Percentiles rank a stretch among this genome's conserved stretches.
These are phyloP conservation scores for Liparis tanakae DNA, from an alignment of 2,797 vertebrate species.

Conservation along the genomic window DNA sequence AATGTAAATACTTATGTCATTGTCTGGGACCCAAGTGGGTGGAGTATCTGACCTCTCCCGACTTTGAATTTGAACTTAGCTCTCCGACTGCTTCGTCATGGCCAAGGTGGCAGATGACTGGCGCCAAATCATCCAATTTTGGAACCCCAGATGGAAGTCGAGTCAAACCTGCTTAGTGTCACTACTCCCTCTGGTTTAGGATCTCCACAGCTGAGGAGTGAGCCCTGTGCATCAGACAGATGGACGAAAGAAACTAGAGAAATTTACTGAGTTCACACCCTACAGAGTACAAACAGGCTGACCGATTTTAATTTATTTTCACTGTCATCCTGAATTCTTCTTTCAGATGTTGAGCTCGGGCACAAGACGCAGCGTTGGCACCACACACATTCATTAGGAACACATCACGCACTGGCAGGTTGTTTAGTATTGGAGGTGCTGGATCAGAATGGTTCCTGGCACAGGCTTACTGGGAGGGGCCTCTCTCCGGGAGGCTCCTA, in stretches of 20 bases:
- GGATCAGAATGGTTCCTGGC: conserved; percentile 53
- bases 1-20: conserved; percentile 71
- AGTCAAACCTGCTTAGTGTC: conserved; percentile 33
- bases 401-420: conserved; percentile 57
- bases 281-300: conserved; percentile 20
- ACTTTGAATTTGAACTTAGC: conserved; percentile 62
- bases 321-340: conserved; percentile 45
- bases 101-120: conserved; percentile 45
- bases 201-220: conserved; percentile 20
- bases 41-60: conserved; percentile 58
- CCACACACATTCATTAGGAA: conserved; percentile 56
- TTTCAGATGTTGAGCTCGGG: conserved; percentile 48
- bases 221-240: background rate
- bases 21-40: conserved; percentile 47
- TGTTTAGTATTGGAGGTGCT: conserved; percentile 54
- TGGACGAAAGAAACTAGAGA: conserved; percentile 3
- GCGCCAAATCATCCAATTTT: conserved; percentile 31
- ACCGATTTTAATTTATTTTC: conserved; percentile 38
- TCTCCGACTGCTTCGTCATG: conserved; percentile 20
- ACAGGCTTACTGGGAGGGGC: conserved; percentile 18
- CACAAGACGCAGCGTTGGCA: conserved; percentile 37
- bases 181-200: conserved; percentile 2
- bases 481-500: conserved; percentile 15
- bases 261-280: conserved; percentile 25
- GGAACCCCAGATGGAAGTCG: conserved; percentile 35